Evolutionary conservation across 2,888 invertebrate species (phyloP).

Genomic region (Orgyia antiqua): DNA sequence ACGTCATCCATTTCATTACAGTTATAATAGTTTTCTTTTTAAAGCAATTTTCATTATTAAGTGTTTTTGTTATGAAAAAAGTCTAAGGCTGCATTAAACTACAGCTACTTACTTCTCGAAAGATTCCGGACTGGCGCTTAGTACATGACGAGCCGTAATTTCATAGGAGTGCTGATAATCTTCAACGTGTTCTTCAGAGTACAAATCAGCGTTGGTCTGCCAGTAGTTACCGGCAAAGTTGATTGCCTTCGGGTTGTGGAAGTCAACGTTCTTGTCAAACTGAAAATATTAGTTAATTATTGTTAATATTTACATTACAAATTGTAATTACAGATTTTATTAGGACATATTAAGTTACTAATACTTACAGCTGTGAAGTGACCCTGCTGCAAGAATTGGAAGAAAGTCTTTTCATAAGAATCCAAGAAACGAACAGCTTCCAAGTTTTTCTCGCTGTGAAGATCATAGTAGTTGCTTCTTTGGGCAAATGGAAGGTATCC

Average conservation of each 20-base stretch:
- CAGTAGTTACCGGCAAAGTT: conserved; percentile 76
- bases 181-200: conserved; percentile 41
- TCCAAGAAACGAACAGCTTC: conserved; percentile 3
- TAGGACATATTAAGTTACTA: conserved; percentile 4
- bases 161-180: conserved; percentile 76
- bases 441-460: conserved; percentile 2
- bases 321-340: too few relatives aligned
- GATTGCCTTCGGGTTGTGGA: conserved; percentile 60
- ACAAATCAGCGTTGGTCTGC: conserved; percentile 75
- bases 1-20: too few relatives aligned
- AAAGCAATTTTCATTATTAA: too few relatives aligned
- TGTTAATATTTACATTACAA: too few relatives aligned
- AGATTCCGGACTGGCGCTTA: conserved; percentile 43
- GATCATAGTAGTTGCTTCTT: conserved; percentile 40
- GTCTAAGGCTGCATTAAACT: too few relatives aligned
- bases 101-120: conserved; percentile 42
- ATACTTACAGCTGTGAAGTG: conserved; percentile 48
- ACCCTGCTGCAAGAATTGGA: conserved; percentile 4
- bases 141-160: conserved; percentile 70
- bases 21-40: too few relatives aligned
- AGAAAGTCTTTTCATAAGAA: conserved; percentile 5
- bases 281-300: background rate
- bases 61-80: too few relatives aligned
- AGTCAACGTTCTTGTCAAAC: conserved; percentile 32
- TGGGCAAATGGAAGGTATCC: conserved; percentile 69